Percentiles rank a stretch among this genome's conserved stretches.
Evolutionary conservation across 2,888 invertebrate species (phyloP).

Genomic region (Nomada ferruginata): DNA sequence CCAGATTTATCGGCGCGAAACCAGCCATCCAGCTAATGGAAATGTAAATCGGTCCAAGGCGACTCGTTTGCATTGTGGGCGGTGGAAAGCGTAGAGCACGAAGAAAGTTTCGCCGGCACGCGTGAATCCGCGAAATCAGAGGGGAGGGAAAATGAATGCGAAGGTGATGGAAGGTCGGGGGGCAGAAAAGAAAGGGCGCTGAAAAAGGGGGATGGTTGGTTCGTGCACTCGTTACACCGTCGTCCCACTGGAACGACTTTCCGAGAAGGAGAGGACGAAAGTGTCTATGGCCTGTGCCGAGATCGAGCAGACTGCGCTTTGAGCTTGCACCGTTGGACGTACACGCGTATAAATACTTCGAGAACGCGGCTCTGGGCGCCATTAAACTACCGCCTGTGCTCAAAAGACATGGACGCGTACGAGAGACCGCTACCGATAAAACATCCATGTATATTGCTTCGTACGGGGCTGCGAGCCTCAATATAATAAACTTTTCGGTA

Average conservation of each 20-base stretch:
- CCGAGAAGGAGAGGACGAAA: constrained; percentile 61
- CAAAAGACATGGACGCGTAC: constrained; percentile 42
- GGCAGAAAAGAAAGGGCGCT: constrained; percentile 1
- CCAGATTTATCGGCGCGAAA: constrained; percentile 68
- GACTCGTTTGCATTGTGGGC: constrained; percentile 74
- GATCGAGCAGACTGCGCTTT: constrained; percentile 48
- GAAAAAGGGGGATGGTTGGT: constrained; percentile 19
- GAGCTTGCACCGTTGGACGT: constrained; percentile 39
- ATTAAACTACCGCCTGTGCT: constrained; percentile 44
- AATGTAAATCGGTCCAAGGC: constrained; percentile 77
- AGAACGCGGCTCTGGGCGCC: constrained; percentile 34
- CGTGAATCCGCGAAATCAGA: constrained; percentile 44
- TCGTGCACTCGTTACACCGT: constrained; percentile 60
- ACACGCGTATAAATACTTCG: constrained; percentile 59
- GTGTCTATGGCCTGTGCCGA: constrained; percentile 31
- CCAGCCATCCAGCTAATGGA: constrained; percentile 73
- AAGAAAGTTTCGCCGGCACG: constrained; percentile 41
- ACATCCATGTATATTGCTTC: constrained; percentile 50
- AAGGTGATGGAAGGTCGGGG: constrained; percentile 21
- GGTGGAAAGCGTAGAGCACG: constrained; percentile 36
- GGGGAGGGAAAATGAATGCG: constrained; percentile 44
- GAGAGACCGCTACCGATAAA: constrained; percentile 52
- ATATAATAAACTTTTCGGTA: constrained; percentile 45
- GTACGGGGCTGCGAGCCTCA: constrained; percentile 35
- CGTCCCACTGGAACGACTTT: constrained; percentile 55